Percentiles rank a stretch among this genome's conserved stretches.
phyloP scores from a whole-genome alignment of 2,888 invertebrate genomes.

The Acheta domesticus region DNA sequence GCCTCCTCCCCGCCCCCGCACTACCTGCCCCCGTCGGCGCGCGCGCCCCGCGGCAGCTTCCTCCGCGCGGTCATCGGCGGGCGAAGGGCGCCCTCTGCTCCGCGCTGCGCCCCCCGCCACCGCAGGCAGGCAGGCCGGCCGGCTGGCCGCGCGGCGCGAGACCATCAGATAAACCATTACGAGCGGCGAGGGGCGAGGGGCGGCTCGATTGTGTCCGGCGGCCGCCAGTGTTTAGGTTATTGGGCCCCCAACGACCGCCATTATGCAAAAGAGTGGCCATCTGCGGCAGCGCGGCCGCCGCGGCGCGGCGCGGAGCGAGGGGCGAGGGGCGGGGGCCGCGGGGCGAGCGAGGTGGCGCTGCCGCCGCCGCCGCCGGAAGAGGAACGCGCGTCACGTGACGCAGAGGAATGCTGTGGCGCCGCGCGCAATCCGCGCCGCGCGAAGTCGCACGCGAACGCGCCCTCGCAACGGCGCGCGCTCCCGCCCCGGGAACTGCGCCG shows the following conservation, averaged over 20 bases:
- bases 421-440: background rate
- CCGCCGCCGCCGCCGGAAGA: background rate
- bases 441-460: too few species aligned
- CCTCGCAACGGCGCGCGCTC: too few species aligned
- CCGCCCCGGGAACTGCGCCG: too few species aligned
- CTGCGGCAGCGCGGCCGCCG: background rate
- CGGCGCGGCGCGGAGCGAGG: background rate
- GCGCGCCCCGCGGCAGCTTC: background rate
- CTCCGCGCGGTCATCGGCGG: too few species aligned
- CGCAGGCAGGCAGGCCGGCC: background rate
- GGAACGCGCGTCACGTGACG: background rate
- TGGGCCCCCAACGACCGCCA: constrained; percentile 1
- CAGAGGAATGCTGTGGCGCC: background rate
- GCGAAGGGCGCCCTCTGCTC: background rate
- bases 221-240: constrained; percentile 18
- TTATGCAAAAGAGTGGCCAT: constrained; percentile 10
- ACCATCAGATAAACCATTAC: constrained; percentile 12
- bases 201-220: background rate
- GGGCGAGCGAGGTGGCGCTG: background rate
- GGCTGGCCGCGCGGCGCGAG: background rate
- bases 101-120: background rate
- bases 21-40: background rate
- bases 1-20: background rate
- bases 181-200: background rate
- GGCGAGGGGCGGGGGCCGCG: background rate